These are phyloP conservation scores for Monarcha castaneiventris DNA, from an alignment of 2,113 vertebrate genomes.

Conservation along the genomic window DNA sequence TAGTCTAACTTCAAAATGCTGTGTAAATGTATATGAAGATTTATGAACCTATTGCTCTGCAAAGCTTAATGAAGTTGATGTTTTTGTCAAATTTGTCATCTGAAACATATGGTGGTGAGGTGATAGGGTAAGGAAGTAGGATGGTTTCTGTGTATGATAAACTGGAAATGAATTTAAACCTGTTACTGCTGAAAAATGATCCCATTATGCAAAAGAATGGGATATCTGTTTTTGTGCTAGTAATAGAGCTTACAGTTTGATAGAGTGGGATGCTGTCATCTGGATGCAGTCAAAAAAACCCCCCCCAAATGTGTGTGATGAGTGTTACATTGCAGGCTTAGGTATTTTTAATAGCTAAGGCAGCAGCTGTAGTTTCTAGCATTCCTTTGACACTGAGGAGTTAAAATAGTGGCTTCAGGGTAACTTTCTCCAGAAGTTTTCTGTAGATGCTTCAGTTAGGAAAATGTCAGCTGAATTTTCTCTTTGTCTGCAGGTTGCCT, in stretches of 20 bases:
- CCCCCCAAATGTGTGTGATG: neutral
- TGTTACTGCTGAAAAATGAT: neutral
- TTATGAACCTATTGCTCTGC: neutral
- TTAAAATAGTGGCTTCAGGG: neutral
- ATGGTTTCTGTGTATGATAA: neutral
- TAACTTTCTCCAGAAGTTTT: neutral
- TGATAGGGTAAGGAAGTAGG: neutral
- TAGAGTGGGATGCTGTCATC: neutral
- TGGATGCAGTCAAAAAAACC: neutral
- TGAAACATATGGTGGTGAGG: neutral
- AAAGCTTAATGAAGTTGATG: neutral
- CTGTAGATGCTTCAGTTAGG: neutral
- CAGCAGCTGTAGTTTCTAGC: neutral
- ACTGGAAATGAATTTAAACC: neutral
- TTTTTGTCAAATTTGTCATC: neutral
- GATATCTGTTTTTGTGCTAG: neutral
- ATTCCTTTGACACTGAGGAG: neutral
- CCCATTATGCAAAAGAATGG: neutral
- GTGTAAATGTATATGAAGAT: neutral
- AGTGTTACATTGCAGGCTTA: neutral
- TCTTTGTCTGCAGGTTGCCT: slow-evolving; percentile 77
- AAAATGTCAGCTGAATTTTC: neutral
- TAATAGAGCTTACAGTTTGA: neutral
- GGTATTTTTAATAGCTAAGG: neutral
- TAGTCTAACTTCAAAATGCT: neutral